Evolutionary conservation across 2,113 vertebrate species (phyloP).

Genomic region (Saccopteryx leptura): DNA sequence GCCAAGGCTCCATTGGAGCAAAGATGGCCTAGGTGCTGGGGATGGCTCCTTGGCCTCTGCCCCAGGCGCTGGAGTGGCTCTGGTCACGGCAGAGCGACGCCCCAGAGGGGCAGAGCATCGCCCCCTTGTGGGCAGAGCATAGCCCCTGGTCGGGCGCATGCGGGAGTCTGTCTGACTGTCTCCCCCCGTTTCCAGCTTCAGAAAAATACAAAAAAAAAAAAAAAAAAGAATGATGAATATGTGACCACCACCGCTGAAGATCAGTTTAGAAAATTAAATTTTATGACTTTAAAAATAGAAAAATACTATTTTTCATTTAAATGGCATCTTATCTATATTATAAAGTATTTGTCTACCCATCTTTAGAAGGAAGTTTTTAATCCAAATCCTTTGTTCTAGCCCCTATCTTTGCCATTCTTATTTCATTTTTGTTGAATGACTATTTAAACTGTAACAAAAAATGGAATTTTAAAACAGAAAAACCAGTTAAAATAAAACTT

Average conservation of each 20-base stretch:
- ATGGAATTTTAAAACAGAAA: conserved; percentile 43
- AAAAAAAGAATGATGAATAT: neutral
- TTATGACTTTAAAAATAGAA: conserved; percentile 62
- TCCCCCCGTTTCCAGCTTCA: too few relatives aligned
- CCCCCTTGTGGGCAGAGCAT: too few relatives aligned
- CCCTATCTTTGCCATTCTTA: conserved; percentile 11
- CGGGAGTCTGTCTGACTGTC: too few relatives aligned
- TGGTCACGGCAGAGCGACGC: too few relatives aligned
- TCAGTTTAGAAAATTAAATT: conserved; percentile 49
- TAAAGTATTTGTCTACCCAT: neutral
- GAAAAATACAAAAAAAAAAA: too few relatives aligned
- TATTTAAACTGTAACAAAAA: conserved; percentile 49
- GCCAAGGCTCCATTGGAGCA: too few relatives aligned
- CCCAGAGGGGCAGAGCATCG: too few relatives aligned
- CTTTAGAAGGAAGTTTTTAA: neutral
- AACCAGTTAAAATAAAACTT: conserved; percentile 15
- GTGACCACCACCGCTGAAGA: neutral
- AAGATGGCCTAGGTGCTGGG: too few relatives aligned
- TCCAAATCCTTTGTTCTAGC: conserved; percentile 20
- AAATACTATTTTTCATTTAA: conserved; percentile 25
- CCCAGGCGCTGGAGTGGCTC: too few relatives aligned
- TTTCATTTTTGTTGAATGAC: conserved; percentile 52
- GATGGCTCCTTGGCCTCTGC: too few relatives aligned
- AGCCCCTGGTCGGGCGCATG: too few relatives aligned
- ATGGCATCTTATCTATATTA: neutral